Percentiles rank a stretch among this genome's conserved stretches.
Evolutionary conservation across 2,113 vertebrate genomes (phyloP).

Genomic region (Pseudorhombus dupliciocellatus): DNA sequence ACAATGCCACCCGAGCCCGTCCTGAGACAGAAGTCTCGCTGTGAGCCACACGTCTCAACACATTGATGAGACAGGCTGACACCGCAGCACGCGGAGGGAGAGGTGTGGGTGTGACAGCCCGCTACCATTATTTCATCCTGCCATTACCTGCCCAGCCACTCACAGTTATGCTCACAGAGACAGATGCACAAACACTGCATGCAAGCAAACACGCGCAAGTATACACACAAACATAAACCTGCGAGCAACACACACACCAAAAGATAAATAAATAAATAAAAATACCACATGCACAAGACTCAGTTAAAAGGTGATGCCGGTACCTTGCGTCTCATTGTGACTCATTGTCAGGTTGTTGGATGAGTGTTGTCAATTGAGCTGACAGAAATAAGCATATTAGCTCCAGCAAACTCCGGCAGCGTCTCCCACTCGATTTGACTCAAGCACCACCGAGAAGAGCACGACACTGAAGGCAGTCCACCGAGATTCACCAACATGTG

Average conservation of each 20-base stretch:
- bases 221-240: constrained; percentile 32
- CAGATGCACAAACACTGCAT: constrained; percentile 61
- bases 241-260: constrained; percentile 7
- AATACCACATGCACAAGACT: constrained; percentile 37
- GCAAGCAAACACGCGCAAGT: constrained; percentile 32
- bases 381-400: constrained; percentile 77
- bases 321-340: constrained; percentile 59
- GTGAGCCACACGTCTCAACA: constrained; percentile 69
- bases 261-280: neutral
- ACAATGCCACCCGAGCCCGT: constrained; percentile 64
- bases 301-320: constrained; percentile 57
- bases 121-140: constrained; percentile 76
- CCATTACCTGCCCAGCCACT: constrained; percentile 77
- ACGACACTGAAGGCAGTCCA: constrained; percentile 51
- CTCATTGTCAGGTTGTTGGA: constrained; percentile 65
- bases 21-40: constrained; percentile 66
- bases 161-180: constrained; percentile 65
- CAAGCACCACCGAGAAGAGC: constrained; percentile 42
- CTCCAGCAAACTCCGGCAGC: constrained; percentile 64
- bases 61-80: constrained; percentile 80
- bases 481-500: constrained; percentile 38
- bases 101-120: constrained; percentile 76
- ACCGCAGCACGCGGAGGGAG: constrained; percentile 60
- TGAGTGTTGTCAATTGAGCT: constrained; percentile 69
- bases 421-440: constrained; percentile 69